A percentile compares a stretch with the other conserved stretches of the same genome.
These are phyloP conservation scores for Lysandra bellargus DNA, from an alignment of 2,888 invertebrate species.

Conservation along the genomic window DNA sequence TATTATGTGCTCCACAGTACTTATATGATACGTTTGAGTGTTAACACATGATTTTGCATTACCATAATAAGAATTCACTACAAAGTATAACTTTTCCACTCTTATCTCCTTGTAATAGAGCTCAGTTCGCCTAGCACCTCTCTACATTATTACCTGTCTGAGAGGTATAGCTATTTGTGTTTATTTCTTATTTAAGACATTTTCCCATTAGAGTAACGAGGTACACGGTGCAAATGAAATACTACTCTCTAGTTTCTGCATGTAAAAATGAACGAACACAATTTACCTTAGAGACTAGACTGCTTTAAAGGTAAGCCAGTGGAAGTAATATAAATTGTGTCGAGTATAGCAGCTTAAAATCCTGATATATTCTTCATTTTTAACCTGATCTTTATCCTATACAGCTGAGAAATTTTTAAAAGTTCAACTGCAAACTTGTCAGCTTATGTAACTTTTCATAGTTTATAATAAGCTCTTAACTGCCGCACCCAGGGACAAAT, in stretches of 20 bases:
- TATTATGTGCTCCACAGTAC: not conserved
- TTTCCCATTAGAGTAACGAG: slow-evolving; percentile 43
- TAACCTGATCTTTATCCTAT: not conserved
- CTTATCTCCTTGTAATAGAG: not conserved
- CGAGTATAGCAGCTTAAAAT: not conserved
- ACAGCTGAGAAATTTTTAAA: not conserved
- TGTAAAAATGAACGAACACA: slow-evolving; percentile 21
- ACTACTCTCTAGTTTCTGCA: slow-evolving; percentile 29
- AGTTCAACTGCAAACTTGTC: not conserved
- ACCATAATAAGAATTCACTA: slow-evolving; percentile 13
- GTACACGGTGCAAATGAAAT: slow-evolving; percentile 40
- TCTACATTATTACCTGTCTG: slow-evolving; percentile 26
- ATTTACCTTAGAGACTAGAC: slow-evolving; percentile 18
- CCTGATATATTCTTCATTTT: slow-evolving; percentile 3
- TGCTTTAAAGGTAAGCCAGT: slow-evolving; percentile 14
- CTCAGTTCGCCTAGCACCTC: not conserved
- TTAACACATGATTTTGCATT: slow-evolving; percentile 17
- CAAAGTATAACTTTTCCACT: not conserved
- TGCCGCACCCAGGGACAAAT: too few species aligned
- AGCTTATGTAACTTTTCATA: not conserved
- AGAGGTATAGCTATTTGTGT: slow-evolving; percentile 34
- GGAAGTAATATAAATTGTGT: slow-evolving; percentile 11
- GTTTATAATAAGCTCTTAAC: not conserved
- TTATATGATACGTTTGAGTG: not conserved
- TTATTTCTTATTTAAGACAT: slow-evolving; percentile 39